Percentiles rank a stretch among this genome's conserved stretches.
These are phyloP conservation scores for Drosophila parabipectinata DNA, from an alignment of 1,140 invertebrate genomes.

Conservation along the genomic window DNA sequence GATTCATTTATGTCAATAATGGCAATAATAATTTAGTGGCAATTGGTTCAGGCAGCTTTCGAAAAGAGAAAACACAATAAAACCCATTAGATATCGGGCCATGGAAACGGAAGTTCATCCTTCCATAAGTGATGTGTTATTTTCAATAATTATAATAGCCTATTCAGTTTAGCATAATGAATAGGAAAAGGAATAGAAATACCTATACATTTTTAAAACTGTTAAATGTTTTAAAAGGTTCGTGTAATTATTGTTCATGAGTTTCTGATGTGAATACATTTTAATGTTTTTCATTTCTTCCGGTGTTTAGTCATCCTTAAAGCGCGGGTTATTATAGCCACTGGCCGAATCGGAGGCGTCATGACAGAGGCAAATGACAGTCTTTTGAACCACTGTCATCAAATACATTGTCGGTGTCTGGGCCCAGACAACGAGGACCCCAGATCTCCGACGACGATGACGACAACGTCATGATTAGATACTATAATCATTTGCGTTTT, in stretches of 20 bases:
- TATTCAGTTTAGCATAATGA: background rate
- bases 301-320: slow-evolving; percentile 23
- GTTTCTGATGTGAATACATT: background rate
- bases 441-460: slow-evolving; percentile 4
- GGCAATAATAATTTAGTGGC: slow-evolving; percentile 81
- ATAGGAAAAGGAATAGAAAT: background rate
- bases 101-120: slow-evolving; percentile 29
- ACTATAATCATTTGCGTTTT: slow-evolving; percentile 83
- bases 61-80: slow-evolving; percentile 58
- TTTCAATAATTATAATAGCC: background rate
- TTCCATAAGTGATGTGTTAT: background rate
- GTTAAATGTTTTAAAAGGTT: no score
- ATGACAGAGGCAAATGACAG: slow-evolving; percentile 69
- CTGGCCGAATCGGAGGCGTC: slow-evolving; percentile 28
- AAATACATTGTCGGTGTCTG: slow-evolving; percentile 74
- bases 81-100: slow-evolving; percentile 55
- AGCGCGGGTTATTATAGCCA: slow-evolving; percentile 30
- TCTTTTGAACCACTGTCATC: slow-evolving; percentile 79
- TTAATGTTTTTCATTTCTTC: slow-evolving; percentile 3
- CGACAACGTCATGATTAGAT: slow-evolving; percentile 80
- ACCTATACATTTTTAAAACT: no score
- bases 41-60: slow-evolving; percentile 62
- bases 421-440: slow-evolving; percentile 31
- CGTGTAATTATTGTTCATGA: background rate
- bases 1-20: slow-evolving; percentile 81